Conservation (phyloP, 2,888 invertebrate species). For the Erebia ligea region DNA sequence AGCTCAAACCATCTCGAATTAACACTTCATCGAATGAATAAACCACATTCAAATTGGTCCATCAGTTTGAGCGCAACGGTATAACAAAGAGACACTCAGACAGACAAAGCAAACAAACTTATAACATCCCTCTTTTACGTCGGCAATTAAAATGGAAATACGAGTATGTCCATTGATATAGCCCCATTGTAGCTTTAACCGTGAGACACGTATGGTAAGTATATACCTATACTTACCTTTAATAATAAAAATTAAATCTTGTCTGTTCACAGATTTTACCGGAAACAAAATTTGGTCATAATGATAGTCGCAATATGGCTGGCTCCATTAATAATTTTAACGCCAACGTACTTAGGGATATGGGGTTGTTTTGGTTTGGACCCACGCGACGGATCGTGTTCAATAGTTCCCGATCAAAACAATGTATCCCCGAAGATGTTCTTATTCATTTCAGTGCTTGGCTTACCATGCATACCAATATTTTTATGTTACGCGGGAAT, state of each 20-base stretch:
- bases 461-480: conserved; percentile 92
- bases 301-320: conserved; percentile 90
- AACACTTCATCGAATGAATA: too few species aligned
- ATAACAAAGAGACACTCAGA: too few species aligned
- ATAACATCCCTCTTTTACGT: too few species aligned
- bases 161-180: too few species aligned
- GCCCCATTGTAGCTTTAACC: too few species aligned
- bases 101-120: too few species aligned
- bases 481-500: conserved; percentile 92
- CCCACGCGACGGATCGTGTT: conserved; percentile 88
- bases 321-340: conserved; percentile 86
- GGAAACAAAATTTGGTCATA: conserved; percentile 84
- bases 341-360: conserved; percentile 88
- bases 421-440: conserved; percentile 89
- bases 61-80: too few species aligned
- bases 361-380: conserved; percentile 93
- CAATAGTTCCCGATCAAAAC: conserved; percentile 87
- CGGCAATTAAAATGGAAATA: too few species aligned
- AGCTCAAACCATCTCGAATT: too few species aligned
- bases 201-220: too few species aligned
- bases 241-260: neutral
- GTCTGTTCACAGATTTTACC: conserved; percentile 84
- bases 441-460: conserved; percentile 91
- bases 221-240: too few species aligned
- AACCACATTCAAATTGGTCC: too few species aligned